phyloP scores from a whole-genome alignment of 2,888 invertebrate species.

The Ennomos quercinarius region DNA sequence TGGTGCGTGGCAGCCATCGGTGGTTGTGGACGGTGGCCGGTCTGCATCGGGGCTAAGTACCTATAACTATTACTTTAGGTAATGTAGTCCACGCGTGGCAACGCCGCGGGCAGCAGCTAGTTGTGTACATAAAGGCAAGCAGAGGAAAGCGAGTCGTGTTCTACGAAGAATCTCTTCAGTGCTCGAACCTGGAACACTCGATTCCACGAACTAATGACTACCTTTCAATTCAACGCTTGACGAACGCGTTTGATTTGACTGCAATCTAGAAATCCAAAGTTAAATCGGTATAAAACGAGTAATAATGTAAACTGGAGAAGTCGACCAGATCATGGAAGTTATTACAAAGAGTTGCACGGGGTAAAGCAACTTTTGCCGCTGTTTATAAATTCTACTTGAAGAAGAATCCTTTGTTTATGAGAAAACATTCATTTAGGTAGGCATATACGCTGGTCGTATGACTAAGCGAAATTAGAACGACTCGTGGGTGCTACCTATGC shows the following conservation, averaged over 20 bases:
- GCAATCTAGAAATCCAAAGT: conserved; percentile 30
- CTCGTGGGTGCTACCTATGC: too few relatives aligned
- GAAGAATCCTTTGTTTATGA: background rate
- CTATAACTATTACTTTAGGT: too few relatives aligned
- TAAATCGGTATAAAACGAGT: conserved; percentile 35
- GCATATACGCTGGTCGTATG: too few relatives aligned
- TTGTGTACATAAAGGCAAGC: conserved; percentile 59
- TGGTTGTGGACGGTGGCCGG: too few relatives aligned
- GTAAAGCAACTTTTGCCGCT: conserved; percentile 20
- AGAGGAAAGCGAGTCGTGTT: conserved; percentile 36
- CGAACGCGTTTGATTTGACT: conserved; percentile 38
- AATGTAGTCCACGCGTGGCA: too few relatives aligned
- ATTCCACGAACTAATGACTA: conserved; percentile 42
- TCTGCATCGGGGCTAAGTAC: too few relatives aligned
- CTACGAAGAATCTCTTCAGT: conserved; percentile 37
- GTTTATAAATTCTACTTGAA: conserved; percentile 17
- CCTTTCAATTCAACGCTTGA: conserved; percentile 41
- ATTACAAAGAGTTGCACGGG: conserved; percentile 26
- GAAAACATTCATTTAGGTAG: background rate
- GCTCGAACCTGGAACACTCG: conserved; percentile 30
- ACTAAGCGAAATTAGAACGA: too few relatives aligned
- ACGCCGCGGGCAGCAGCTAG: too few relatives aligned
- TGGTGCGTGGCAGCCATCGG: too few relatives aligned
- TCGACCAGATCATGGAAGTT: conserved; percentile 24
- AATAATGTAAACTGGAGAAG: conserved; percentile 24